phyloP scores from a whole-genome alignment of 2,113 vertebrate genomes.

The Helogale parvula region DNA sequence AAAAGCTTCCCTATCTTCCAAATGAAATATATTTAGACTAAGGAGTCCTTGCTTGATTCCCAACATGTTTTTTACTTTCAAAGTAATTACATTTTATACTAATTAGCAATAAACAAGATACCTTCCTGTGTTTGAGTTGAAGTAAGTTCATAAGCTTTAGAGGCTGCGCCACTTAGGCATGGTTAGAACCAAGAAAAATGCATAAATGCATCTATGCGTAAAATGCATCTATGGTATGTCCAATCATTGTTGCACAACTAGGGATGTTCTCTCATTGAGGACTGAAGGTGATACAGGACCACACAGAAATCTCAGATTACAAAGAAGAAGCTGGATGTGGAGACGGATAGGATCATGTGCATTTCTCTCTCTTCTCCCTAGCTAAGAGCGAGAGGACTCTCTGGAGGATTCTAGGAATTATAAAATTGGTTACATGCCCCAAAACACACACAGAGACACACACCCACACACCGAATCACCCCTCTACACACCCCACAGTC shows the following conservation, averaged over 20 bases:
- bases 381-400: neutral
- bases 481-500: neutral
- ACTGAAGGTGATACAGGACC: neutral
- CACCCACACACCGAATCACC: neutral
- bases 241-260: neutral
- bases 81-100: neutral
- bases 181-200: neutral
- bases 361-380: slow-evolving; percentile 19
- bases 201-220: neutral
- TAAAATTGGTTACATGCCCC: neutral
- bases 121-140: neutral
- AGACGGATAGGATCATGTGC: neutral
- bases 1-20: neutral
- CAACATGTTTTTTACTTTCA: slow-evolving; percentile 5
- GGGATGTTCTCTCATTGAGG: neutral
- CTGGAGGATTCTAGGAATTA: neutral
- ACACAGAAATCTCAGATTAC: neutral
- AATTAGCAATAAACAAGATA: slow-evolving; percentile 47
- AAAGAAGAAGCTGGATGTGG: neutral
- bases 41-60: neutral
- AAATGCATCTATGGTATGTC: neutral
- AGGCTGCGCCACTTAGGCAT: neutral
- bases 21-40: neutral
- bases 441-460: neutral
- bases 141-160: slow-evolving; percentile 25